These are phyloP conservation scores for Drosophila kurseongensis DNA, from an alignment of 1,140 invertebrate genomes.

Conservation along the genomic window DNA sequence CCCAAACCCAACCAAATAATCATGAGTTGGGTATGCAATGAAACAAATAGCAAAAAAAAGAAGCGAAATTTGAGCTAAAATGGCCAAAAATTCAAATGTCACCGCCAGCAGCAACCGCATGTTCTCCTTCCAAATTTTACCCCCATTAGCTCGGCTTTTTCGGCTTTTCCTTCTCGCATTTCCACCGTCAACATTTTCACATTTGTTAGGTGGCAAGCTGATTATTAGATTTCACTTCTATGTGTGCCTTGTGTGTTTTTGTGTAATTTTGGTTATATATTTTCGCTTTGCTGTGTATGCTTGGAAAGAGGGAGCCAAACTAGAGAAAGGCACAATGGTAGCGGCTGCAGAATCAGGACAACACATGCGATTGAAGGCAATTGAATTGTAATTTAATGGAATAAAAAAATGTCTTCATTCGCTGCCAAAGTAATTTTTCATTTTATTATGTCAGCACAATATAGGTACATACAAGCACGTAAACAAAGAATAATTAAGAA, in stretches of 20 bases:
- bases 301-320: background rate
- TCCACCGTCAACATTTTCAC: slow-evolving; percentile 29
- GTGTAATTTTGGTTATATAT: background rate
- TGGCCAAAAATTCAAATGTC: slow-evolving; percentile 65
- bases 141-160: background rate
- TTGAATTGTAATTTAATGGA: slow-evolving; percentile 68
- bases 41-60: slow-evolving; percentile 23
- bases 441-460: slow-evolving; percentile 17
- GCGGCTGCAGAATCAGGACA: slow-evolving; percentile 8
- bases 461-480: background rate
- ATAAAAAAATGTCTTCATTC: slow-evolving; percentile 54
- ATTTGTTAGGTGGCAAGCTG: slow-evolving; percentile 52
- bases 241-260: slow-evolving; percentile 20
- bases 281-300: background rate
- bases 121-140: slow-evolving; percentile 9
- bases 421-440: slow-evolving; percentile 41
- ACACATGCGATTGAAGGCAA: slow-evolving; percentile 58
- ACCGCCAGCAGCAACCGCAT: slow-evolving; percentile 46
- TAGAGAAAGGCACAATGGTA: background rate
- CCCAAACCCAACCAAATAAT: slow-evolving; percentile 32
- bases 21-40: slow-evolving; percentile 37
- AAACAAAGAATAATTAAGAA: background rate
- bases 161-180: slow-evolving; percentile 12
- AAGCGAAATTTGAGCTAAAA: slow-evolving; percentile 55
- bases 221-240: slow-evolving; percentile 64